Evolutionary conservation across 2,888 invertebrate genomes (phyloP).

Genomic region (Ennomos fuscantarius): DNA sequence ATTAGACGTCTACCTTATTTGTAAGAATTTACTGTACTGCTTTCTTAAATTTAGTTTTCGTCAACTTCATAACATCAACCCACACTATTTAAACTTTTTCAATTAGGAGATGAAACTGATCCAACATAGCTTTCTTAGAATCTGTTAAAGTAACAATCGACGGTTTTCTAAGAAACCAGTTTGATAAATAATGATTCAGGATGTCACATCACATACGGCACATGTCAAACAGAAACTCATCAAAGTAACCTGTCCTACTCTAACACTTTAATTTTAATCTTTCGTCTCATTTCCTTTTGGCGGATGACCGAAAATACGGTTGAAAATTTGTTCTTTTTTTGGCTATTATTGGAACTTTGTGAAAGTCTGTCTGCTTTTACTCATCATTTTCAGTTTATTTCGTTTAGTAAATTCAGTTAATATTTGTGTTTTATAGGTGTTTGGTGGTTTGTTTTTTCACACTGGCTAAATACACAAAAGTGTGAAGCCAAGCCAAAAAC

Average conservation of each 20-base stretch:
- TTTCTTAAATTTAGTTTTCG: too few species aligned
- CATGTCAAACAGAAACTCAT: slow-evolving; percentile 5
- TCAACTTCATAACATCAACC: too few species aligned
- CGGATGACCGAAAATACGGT: not conserved
- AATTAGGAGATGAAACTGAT: too few species aligned
- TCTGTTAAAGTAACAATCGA: not conserved
- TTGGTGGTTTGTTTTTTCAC: too few species aligned
- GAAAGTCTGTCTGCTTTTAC: not conserved
- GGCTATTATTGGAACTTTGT: slow-evolving; percentile 8
- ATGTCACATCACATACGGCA: slow-evolving; percentile 16
- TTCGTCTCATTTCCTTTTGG: slow-evolving; percentile 1
- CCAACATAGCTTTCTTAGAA: too few species aligned
- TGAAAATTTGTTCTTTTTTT: slow-evolving; percentile 8
- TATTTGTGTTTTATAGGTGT: not conserved
- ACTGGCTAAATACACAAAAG: too few species aligned
- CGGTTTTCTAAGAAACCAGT: slow-evolving; percentile 14
- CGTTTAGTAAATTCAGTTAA: not conserved
- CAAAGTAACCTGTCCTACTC: slow-evolving; percentile 11
- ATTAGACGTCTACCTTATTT: too few species aligned
- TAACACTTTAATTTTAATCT: slow-evolving; percentile 7
- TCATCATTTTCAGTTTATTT: not conserved
- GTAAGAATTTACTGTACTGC: too few species aligned
- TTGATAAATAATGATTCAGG: slow-evolving; percentile 4
- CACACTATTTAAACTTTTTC: too few species aligned
- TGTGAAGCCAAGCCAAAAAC: too few species aligned